Evolutionary conservation across 64 coral and sea anemone species (phyloP).

Genomic region (Dendrophyllia cribrosa): DNA sequence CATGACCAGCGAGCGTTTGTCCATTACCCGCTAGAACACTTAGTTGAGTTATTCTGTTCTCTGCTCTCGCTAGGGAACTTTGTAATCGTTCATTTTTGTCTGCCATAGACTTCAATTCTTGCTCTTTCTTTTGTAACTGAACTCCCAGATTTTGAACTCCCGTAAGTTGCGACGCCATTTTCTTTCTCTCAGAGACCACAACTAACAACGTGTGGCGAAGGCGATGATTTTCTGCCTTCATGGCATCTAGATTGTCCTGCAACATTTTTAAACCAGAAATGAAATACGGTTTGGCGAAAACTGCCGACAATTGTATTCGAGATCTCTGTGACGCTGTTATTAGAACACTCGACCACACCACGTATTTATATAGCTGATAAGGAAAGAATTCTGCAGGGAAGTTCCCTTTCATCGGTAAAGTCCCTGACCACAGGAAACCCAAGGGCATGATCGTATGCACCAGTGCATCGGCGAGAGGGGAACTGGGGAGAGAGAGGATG

Average conservation of each 20-base stretch:
- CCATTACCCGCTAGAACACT: constrained; percentile 26
- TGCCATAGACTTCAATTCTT: constrained; percentile 37
- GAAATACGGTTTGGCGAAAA: background rate
- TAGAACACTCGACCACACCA: no score
- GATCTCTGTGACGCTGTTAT: no score
- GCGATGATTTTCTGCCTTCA: background rate
- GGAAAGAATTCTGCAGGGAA: no score
- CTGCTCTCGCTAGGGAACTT: constrained; percentile 79
- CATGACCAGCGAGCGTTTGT: constrained; percentile 20
- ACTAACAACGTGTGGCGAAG: constrained; percentile 10
- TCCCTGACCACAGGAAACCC: no score
- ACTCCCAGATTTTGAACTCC: constrained; percentile 74
- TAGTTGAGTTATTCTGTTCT: constrained; percentile 88
- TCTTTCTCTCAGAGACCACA: constrained; percentile 43
- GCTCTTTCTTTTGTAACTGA: constrained; percentile 78
- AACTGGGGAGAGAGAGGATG: no score
- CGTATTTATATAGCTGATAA: no score
- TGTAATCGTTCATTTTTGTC: constrained; percentile 69
- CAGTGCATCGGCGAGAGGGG: no score
- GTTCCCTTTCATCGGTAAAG: no score
- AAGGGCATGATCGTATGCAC: no score
- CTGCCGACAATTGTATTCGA: no score
- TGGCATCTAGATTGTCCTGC: background rate
- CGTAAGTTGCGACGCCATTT: constrained; percentile 47
- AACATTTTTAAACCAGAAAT: background rate